Conservation (phyloP, 2,797 vertebrate species). For the Spatula versicolor region DNA sequence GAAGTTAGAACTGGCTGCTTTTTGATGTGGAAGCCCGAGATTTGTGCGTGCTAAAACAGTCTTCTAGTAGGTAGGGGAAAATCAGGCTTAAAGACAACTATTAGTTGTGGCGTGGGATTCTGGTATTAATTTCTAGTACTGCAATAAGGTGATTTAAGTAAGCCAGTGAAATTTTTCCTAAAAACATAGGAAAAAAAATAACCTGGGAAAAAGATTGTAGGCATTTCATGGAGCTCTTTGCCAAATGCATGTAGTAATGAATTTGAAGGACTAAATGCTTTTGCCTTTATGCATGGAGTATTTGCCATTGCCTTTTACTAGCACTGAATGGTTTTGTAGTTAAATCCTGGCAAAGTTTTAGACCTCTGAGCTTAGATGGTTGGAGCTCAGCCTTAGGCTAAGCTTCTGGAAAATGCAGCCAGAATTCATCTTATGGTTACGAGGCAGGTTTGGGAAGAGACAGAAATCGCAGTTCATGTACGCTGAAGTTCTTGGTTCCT, state of each 20-base stretch:
- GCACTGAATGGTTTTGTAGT: neutral
- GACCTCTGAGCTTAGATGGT: neutral
- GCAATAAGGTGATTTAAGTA: neutral
- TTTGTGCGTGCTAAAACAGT: neutral
- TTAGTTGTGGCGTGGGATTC: neutral
- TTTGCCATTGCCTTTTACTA: neutral
- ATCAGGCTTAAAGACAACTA: neutral
- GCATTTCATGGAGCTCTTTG: neutral
- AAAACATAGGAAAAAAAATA: neutral
- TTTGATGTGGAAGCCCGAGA: neutral
- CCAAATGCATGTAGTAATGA: neutral
- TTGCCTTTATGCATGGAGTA: neutral
- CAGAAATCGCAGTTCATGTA: fast-evolving
- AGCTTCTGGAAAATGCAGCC: neutral
- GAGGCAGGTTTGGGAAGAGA: neutral
- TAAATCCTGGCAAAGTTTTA: neutral
- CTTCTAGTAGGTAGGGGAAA: neutral
- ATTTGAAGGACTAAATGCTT: neutral
- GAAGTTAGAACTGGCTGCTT: neutral
- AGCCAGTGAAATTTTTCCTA: neutral
- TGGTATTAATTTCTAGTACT: neutral
- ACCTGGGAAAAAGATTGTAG: neutral
- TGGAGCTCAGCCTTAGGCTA: neutral
- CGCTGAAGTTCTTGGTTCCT: neutral
- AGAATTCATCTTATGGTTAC: neutral